Evolutionary conservation across 2,113 vertebrate species (phyloP).

Genomic region (Alethe castanea): DNA sequence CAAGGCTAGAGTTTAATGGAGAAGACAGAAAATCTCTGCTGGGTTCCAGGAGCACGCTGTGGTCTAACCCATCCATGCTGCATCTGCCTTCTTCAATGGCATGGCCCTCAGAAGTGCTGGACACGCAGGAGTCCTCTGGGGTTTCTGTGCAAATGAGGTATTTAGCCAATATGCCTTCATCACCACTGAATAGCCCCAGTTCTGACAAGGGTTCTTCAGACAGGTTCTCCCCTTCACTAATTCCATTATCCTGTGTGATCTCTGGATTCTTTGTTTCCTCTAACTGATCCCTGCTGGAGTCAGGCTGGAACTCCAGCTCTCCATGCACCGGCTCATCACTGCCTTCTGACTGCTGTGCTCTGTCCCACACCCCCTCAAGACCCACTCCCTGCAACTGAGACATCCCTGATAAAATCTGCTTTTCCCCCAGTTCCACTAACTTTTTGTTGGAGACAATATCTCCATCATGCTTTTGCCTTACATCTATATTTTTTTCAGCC

Average conservation of each 20-base stretch:
- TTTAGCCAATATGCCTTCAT: slow-evolving; percentile 71
- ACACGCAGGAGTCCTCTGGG: slow-evolving; percentile 35
- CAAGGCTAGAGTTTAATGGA: neutral
- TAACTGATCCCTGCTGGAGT: neutral
- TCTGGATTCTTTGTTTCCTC: neutral
- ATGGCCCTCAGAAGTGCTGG: slow-evolving; percentile 50
- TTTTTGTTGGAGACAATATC: slow-evolving; percentile 49
- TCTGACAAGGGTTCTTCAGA: neutral
- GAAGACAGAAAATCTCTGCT: neutral
- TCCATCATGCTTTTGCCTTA: slow-evolving; percentile 31
- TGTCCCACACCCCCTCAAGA: slow-evolving; percentile 43
- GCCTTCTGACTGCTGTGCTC: neutral
- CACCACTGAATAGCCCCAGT: neutral
- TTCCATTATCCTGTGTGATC: slow-evolving; percentile 42
- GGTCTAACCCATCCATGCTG: slow-evolving; percentile 66
- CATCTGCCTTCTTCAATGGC: slow-evolving; percentile 67
- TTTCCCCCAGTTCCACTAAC: slow-evolving; percentile 51
- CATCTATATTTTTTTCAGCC: neutral
- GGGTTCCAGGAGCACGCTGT: slow-evolving; percentile 63
- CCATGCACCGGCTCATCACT: slow-evolving; percentile 45
- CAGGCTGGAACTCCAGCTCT: slow-evolving; percentile 48
- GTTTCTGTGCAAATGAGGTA: slow-evolving; percentile 68
- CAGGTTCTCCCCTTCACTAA: slow-evolving; percentile 11
- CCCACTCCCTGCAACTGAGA: neutral
- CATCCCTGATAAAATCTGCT: neutral